A percentile compares a stretch with the other conserved stretches of the same genome.
These are phyloP conservation scores for Synanceia verrucosa DNA, from an alignment of 2,797 vertebrate genomes.

Conservation along the genomic window DNA sequence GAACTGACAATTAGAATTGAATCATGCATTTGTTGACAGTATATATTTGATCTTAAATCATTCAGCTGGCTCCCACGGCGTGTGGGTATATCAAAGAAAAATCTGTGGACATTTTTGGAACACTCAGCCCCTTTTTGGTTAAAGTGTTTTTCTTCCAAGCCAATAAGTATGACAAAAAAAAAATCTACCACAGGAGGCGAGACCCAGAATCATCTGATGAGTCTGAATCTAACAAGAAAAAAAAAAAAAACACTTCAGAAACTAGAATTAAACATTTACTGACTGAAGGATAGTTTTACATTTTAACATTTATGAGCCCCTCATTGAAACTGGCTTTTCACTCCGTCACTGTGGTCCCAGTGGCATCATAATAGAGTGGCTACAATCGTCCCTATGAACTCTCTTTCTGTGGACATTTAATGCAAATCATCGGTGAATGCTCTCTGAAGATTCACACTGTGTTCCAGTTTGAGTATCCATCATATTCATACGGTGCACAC, in stretches of 20 bases:
- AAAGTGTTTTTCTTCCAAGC: conserved; percentile 18
- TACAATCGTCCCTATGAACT: conserved; percentile 15
- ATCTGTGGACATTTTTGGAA: conserved; percentile 33
- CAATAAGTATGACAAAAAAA: conserved; percentile 58
- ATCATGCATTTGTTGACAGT: conserved; percentile 23
- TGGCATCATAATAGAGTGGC: conserved; percentile 15
- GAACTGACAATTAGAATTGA: conserved; percentile 25
- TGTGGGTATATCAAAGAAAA: conserved; percentile 51
- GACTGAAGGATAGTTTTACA: conserved; percentile 30
- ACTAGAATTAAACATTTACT: conserved; percentile 54
- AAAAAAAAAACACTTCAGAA: conserved; percentile 47
- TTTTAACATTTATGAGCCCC: conserved; percentile 33
- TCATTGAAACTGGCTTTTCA: conserved; percentile 27
- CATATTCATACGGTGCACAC: background rate
- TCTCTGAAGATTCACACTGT: conserved; percentile 8
- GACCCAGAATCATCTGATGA: conserved; percentile 58
- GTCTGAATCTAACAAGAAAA: conserved; percentile 31
- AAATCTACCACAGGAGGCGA: conserved; percentile 34
- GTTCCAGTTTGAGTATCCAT: background rate
- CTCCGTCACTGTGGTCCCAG: background rate
- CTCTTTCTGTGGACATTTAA: conserved; percentile 10
- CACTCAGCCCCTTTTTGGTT: conserved; percentile 22
- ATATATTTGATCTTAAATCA: conserved; percentile 36
- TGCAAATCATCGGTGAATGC: conserved; percentile 2
- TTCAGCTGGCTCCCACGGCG: conserved; percentile 38